Evolutionary conservation across 2,888 invertebrate species (phyloP), one percentile per base, ranked within the genome.

Genomic region (Platynereis dumerilii): DNA sequence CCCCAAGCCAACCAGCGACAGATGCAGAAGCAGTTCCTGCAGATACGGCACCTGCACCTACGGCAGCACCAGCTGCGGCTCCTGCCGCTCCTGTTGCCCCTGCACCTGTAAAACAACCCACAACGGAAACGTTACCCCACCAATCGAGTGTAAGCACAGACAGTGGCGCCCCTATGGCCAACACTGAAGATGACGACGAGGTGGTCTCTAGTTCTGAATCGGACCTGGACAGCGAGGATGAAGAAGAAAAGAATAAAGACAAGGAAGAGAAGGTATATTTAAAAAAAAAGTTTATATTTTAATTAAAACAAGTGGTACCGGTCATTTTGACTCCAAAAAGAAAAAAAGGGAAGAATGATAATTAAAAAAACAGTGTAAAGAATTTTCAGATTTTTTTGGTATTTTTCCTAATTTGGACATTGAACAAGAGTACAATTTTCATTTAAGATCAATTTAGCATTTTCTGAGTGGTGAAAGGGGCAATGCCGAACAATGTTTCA

Each of bases 191-290:
- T 7, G 55, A 17, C 5, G 71, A 69, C 27, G 65, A 62, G 15
- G 65, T 54, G 12, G 62, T 56, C 44, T 27, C 29, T 44, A 62
- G 78, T 60, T 76, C 78, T 44, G 80, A 78, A 62, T 78, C 78
- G 12, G 81, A 76, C 24, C 34, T 53, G 44, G 87, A 87, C 55
- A 87, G 86, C 45, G 84, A 83, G 27, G 86, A 86, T 65, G 86
- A 86, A 20, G 78, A 78, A 55, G 80, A 81, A 57, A 78, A 80
- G 63, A 77, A 77, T 64, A 75, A 76, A 54, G 67, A 75, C 59
- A 65, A 75, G 17, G 48, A 48, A 7, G 48, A 48, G 17, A 48
- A 48, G 48, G 48, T 48, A 3, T 34, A 12, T 7, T 7, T 34
- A 34, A 34, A 34, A 5, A 12, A 34, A 34, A 34, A 34, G 12